Conservation (phyloP, 2,113 vertebrate species). For the Steatornis caripensis region DNA sequence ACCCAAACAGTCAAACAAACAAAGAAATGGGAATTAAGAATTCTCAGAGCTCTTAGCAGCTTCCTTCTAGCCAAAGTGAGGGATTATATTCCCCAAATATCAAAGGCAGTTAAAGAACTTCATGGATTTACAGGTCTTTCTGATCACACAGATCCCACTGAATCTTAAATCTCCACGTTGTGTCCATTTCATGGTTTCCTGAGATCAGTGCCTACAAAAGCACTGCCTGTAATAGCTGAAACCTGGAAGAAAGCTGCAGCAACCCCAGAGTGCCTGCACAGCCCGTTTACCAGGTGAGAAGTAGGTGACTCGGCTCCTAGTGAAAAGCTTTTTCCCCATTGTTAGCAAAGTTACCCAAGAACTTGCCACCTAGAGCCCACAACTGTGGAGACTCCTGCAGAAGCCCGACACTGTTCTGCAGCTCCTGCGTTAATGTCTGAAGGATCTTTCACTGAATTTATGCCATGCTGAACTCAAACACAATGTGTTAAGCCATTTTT, state of each 20-base stretch:
- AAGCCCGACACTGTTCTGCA: background rate
- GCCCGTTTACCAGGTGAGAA: background rate
- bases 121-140: background rate
- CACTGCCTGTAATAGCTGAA: background rate
- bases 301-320: background rate
- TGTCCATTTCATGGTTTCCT: background rate
- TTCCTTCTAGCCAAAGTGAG: background rate
- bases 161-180: background rate
- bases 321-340: background rate
- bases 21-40: background rate
- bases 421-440: background rate
- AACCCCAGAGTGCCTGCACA: background rate
- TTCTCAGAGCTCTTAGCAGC: background rate
- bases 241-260: background rate
- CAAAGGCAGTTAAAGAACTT: background rate
- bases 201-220: background rate
- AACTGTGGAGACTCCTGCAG: background rate
- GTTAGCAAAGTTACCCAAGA: background rate
- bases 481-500: background rate
- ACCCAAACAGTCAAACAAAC: background rate
- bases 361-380: background rate
- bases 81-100: background rate
- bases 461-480: background rate
- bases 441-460: background rate
- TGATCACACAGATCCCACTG: background rate